Percentiles rank a stretch among this genome's conserved stretches.
phyloP scores from a whole-genome alignment of 2,888 invertebrate species.

The Pseudococcus longispinus region DNA sequence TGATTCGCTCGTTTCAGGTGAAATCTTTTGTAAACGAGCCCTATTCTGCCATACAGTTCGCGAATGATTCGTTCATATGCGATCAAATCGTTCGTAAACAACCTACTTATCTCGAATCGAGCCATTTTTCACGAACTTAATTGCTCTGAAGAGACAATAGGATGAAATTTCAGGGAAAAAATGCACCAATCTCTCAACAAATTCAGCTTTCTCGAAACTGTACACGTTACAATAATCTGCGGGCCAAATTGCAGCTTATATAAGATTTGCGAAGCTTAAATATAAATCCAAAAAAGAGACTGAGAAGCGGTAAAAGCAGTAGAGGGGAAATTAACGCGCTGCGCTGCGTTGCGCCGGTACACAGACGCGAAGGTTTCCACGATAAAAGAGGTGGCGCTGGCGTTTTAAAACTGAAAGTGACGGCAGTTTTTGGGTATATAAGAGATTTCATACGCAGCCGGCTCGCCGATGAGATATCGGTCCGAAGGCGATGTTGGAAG shows the following conservation, averaged over 20 bases:
- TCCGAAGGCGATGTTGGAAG: conserved; percentile 12
- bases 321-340: background rate
- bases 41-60: too few species aligned
- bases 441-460: conserved; percentile 26
- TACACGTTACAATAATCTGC: background rate
- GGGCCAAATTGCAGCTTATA: background rate
- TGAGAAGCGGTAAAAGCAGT: background rate
- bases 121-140: too few species aligned
- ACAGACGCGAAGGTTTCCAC: background rate
- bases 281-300: background rate
- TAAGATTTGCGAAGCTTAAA: background rate
- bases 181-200: background rate
- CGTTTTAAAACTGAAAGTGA: conserved; percentile 29
- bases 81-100: too few species aligned
- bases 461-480: conserved; percentile 25
- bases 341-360: background rate
- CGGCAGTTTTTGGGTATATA: background rate
- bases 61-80: too few species aligned
- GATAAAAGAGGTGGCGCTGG: background rate
- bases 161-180: too few species aligned
- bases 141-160: too few species aligned
- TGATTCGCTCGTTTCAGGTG: too few species aligned
- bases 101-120: too few species aligned
- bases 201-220: background rate
- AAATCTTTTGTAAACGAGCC: too few species aligned